Base-by-base conservation (phyloP, 2,888 invertebrate genomes). In the Alloplasta piceator region DNA sequence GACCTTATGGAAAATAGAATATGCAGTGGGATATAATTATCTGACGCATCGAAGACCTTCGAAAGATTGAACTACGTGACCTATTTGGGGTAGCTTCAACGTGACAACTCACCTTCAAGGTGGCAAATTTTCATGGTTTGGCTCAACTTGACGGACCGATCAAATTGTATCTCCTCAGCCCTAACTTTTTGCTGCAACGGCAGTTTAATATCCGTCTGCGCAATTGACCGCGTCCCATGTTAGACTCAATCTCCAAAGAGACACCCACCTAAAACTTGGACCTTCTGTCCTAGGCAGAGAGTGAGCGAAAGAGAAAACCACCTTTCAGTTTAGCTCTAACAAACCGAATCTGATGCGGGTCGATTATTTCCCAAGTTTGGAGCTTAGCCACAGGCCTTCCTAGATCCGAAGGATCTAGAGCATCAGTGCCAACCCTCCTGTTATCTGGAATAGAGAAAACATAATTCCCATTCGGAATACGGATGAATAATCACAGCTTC, bases 1-100 rank as follows among this genome's bases (percentile, higher is more conserved):
- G 74, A 56, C 72, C 77, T 64, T 41, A 82, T 80, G 80, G 68
- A 64, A 71, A 72, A 68, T 72, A 67, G 66, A 60, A 41, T 7
- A 7, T 52, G 14, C 41, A 52, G n/a, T 26, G 52, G 67, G 55
- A 43, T 73, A 50, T 87, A 90, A 89, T 88, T 88, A 88, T 88
- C 88, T 84, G 87, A 87, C 87, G 86, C 88, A 87, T 87, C 86
- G 90, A 52, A 52, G 14, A 52, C 14, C 14, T 14, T 52, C 43
- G 14, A 14, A 3, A 26, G 26, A 26, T 26, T 26, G 26, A 26
- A 26, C 26, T 26, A 26, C 26, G 26, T 26, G 26, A 26, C 3
- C 26, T 26, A 26, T 26, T 26, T 1, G 26, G 26, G 26, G 26
- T 26, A 3, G 26, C 26, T 26, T 26, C 1, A 26, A 26, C 26